Conservation (phyloP, 2,888 invertebrate genomes). For the Apotomis turbidana region DNA sequence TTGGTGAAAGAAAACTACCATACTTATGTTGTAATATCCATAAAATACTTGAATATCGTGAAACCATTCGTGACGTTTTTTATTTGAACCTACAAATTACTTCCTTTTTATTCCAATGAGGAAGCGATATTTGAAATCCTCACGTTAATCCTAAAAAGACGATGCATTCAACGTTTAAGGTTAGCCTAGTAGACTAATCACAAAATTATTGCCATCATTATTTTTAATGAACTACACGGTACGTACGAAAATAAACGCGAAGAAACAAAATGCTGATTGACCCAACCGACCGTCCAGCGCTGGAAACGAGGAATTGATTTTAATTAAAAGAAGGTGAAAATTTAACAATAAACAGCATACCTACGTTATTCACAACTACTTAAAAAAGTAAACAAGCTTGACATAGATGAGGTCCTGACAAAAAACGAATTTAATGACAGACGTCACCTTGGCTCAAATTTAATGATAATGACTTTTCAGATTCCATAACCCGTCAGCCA, state of each 20-base stretch:
- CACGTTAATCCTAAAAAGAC: not conserved
- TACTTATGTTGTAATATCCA: not conserved
- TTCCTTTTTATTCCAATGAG: not conserved
- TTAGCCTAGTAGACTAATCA: not conserved
- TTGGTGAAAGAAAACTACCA: too few species aligned
- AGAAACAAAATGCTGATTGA: too few species aligned
- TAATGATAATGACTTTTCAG: slow-evolving; percentile 70
- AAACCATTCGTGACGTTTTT: not conserved
- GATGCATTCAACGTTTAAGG: not conserved
- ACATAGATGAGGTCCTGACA: slow-evolving; percentile 52
- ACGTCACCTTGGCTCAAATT: slow-evolving; percentile 53
- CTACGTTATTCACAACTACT: not conserved
- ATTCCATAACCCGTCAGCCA: slow-evolving; percentile 61
- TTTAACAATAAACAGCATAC: not conserved
- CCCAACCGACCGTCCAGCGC: too few species aligned
- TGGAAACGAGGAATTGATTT: too few species aligned
- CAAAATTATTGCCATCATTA: not conserved
- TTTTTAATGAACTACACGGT: not conserved
- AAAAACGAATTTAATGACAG: slow-evolving; percentile 58
- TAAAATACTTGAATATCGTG: not conserved
- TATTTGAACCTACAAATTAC: too few species aligned
- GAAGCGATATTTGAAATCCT: not conserved
- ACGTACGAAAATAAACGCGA: too few species aligned
- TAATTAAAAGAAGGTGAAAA: not conserved
- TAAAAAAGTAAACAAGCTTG: slow-evolving; percentile 43